A percentile compares a stretch with the other conserved stretches of the same genome.
These are phyloP conservation scores for Epiblema foenella DNA, from an alignment of 2,888 invertebrate genomes.

Conservation along the genomic window DNA sequence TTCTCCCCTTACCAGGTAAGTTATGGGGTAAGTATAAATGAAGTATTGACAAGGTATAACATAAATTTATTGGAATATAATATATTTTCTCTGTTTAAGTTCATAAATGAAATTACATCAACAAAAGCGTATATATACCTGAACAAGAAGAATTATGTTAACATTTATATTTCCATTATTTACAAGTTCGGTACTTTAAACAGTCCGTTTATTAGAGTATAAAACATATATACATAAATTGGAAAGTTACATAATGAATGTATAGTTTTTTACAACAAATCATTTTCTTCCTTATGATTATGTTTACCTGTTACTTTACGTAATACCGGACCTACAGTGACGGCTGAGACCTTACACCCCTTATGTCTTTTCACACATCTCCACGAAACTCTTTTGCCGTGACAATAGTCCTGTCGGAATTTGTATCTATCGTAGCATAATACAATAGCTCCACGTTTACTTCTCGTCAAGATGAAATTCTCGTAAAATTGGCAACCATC, in stretches of 20 bases:
- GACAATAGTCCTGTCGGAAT: constrained; percentile 50
- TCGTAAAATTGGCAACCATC: constrained; percentile 36
- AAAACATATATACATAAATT: background rate
- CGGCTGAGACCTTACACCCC: constrained; percentile 50
- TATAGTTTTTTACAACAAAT: constrained; percentile 21
- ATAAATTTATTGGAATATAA: constrained; percentile 24
- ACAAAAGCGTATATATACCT: constrained; percentile 8
- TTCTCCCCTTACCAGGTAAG: background rate
- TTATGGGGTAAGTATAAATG: background rate
- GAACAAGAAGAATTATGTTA: constrained; percentile 11
- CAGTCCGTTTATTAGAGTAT: background rate
- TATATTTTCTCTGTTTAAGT: constrained; percentile 25
- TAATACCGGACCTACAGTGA: constrained; percentile 44
- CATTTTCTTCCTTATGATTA: constrained; percentile 44
- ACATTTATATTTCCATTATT: constrained; percentile 14
- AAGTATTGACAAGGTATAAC: constrained; percentile 9
- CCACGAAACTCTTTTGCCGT: constrained; percentile 50
- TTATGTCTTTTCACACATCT: constrained; percentile 48
- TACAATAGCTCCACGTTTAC: constrained; percentile 49
- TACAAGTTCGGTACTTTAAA: constrained; percentile 2
- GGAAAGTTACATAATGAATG: background rate
- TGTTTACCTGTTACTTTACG: constrained; percentile 42
- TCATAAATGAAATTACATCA: constrained; percentile 14
- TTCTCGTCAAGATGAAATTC: constrained; percentile 49
- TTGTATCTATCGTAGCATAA: constrained; percentile 46